These are phyloP conservation scores for Sphecodes monilicornis DNA, from an alignment of 2,888 invertebrate genomes.

Conservation along the genomic window DNA sequence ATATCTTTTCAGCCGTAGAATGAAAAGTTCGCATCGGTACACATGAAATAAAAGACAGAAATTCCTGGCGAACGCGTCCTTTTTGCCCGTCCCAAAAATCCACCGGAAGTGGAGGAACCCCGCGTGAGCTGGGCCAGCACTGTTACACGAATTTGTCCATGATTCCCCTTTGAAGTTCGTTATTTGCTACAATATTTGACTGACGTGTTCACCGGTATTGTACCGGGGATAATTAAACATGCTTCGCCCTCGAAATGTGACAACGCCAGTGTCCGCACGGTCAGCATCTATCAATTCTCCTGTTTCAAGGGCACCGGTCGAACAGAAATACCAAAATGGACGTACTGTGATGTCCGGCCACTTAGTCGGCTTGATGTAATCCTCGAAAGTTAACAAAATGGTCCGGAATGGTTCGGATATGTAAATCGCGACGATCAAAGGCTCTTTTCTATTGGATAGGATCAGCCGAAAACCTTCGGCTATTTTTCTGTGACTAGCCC, in stretches of 20 bases:
- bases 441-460: not conserved
- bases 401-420: conserved; percentile 8
- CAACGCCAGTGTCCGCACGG: not conserved
- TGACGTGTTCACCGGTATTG: not conserved
- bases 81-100: not conserved
- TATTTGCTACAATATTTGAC: conserved; percentile 6
- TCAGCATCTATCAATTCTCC: conserved; percentile 2
- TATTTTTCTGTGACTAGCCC: not conserved
- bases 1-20: not conserved
- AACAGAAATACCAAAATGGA: conserved; percentile 6
- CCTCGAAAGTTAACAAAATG: conserved; percentile 16
- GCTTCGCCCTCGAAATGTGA: not conserved
- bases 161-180: not conserved
- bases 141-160: not conserved
- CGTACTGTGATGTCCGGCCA: not conserved
- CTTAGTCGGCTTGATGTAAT: conserved; percentile 20
- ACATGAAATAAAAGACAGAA: not conserved
- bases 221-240: conserved; percentile 16
- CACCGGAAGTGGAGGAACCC: not conserved
- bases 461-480: not conserved
- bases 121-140: not conserved
- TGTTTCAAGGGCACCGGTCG: not conserved
- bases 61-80: not conserved
- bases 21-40: conserved; percentile 1
- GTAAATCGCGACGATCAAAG: not conserved